A percentile compares a stretch with the other conserved stretches of the same genome.
Conservation (phyloP, 2,888 invertebrate species). For the Polyommatus icarus region DNA sequence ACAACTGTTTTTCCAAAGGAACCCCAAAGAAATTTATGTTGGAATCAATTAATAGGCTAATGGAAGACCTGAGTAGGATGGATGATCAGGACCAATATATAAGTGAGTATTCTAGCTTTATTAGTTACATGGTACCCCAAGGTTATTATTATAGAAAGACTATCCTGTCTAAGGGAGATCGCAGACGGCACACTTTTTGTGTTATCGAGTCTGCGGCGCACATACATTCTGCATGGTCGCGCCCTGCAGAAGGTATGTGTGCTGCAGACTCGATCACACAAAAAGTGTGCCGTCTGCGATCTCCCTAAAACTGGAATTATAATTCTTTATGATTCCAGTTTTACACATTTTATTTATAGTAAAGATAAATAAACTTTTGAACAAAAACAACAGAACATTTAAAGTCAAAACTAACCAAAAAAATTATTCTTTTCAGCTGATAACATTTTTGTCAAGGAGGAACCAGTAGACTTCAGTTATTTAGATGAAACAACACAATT, state of each 20-base stretch:
- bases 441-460: background rate
- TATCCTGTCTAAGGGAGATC: too few relatives aligned
- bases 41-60: background rate
- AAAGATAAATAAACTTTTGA: background rate
- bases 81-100: background rate
- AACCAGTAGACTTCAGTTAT: background rate
- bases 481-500: background rate
- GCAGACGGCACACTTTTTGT: too few relatives aligned
- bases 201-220: too few relatives aligned
- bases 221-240: too few relatives aligned
- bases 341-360: too few relatives aligned
- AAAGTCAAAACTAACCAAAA: background rate
- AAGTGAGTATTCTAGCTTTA: background rate
- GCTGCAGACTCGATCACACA: too few relatives aligned
- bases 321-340: too few relatives aligned
- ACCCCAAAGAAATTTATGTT: background rate
- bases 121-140: background rate
- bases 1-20: background rate
- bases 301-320: too few relatives aligned
- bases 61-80: background rate
- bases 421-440: background rate
- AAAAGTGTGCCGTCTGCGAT: too few relatives aligned
- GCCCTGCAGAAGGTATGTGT: too few relatives aligned
- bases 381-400: background rate
- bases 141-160: too few relatives aligned